Evolutionary conservation across 2,888 invertebrate species (phyloP).

Genomic region (Taenaris catops): DNA sequence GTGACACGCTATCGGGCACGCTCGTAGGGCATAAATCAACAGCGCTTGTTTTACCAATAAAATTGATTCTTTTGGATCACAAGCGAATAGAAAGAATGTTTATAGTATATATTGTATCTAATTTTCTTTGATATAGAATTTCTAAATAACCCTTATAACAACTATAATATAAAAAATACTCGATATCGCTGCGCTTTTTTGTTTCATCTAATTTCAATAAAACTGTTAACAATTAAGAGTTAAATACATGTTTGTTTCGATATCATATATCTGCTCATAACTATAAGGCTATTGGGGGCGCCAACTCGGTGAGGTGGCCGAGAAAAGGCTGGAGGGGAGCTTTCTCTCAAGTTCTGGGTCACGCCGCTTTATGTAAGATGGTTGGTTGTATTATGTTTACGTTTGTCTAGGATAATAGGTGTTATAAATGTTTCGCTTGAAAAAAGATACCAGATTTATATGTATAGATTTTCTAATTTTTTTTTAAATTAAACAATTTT

Average conservation of each 20-base stretch:
- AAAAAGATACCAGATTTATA: too few relatives aligned
- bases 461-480: too few relatives aligned
- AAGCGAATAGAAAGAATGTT: conserved; percentile 36
- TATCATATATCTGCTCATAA: too few relatives aligned
- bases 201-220: too few relatives aligned
- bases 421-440: too few relatives aligned
- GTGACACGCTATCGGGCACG: conserved; percentile 71
- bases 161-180: too few relatives aligned
- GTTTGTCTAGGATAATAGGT: neutral
- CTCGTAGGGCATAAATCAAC: conserved; percentile 69
- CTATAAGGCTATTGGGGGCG: neutral
- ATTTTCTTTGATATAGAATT: too few relatives aligned
- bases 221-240: too few relatives aligned
- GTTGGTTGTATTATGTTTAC: conserved; percentile 31
- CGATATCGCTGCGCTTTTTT: too few relatives aligned
- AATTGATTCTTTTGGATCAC: conserved; percentile 68
- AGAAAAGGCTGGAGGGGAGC: conserved; percentile 35
- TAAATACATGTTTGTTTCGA: too few relatives aligned
- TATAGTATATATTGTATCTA: conserved; percentile 15
- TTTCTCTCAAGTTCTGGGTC: conserved; percentile 78
- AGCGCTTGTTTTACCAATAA: conserved; percentile 73
- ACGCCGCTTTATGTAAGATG: conserved; percentile 49
- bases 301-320: neutral
- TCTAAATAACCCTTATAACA: too few relatives aligned
- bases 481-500: too few relatives aligned